Conservation (phyloP, 2,888 invertebrate species). For the Tetragonisca angustula region DNA sequence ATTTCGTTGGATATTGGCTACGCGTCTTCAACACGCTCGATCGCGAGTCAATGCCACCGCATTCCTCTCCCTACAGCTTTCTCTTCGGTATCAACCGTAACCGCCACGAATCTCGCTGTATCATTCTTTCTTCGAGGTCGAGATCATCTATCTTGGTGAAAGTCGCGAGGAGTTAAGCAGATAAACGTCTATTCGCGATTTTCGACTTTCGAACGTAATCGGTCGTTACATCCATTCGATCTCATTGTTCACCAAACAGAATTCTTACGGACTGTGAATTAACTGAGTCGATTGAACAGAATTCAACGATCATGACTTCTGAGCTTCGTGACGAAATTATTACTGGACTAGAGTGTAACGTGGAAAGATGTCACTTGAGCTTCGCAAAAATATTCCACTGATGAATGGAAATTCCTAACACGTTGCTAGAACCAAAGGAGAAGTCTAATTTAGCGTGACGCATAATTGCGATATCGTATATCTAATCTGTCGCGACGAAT, state of each 20-base stretch:
- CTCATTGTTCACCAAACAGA: background rate
- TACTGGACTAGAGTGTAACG: no score
- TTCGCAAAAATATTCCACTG: background rate
- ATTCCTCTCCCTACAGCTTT: background rate
- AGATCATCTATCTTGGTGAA: background rate
- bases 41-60: background rate
- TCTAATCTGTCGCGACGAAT: background rate
- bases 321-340: background rate
- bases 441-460: background rate
- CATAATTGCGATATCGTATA: background rate
- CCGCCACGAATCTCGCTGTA: background rate
- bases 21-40: background rate
- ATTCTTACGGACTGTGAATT: background rate
- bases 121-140: background rate
- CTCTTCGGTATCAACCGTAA: background rate
- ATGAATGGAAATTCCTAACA: background rate
- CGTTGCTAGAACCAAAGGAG: background rate
- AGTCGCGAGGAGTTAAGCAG: background rate
- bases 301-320: background rate
- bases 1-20: background rate
- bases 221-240: background rate
- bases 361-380: no score
- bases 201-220: background rate
- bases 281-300: background rate
- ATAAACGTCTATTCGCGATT: background rate